Conservation (phyloP, 2,113 vertebrate genomes). For the Centrocercus urophasianus region DNA sequence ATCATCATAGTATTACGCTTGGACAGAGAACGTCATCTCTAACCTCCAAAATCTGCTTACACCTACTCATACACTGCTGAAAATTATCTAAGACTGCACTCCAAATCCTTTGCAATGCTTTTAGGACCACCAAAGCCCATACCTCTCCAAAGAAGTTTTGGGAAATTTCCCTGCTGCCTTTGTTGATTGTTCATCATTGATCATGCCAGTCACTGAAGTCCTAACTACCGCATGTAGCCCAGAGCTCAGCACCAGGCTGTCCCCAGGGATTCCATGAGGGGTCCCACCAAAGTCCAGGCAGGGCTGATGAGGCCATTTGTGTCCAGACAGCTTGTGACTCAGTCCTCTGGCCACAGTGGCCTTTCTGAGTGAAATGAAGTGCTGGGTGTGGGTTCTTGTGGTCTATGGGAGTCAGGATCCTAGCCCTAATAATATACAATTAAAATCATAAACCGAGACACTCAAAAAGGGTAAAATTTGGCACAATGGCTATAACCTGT, state of each 20-base stretch:
- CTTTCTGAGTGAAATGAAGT: neutral
- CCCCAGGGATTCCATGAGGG: neutral
- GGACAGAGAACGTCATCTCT: neutral
- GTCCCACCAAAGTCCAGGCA: neutral
- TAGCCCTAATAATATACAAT: neutral
- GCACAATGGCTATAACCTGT: neutral
- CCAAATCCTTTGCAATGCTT: neutral
- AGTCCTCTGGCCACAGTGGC: rapidly evolving
- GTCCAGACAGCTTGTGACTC: neutral
- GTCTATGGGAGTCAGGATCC: neutral
- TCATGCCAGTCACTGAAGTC: neutral
- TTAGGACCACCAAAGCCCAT: neutral
- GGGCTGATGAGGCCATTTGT: neutral
- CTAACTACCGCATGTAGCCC: neutral
- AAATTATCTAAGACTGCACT: neutral
- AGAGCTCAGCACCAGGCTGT: neutral
- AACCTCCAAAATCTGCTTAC: neutral
- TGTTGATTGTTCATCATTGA: neutral
- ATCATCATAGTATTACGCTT: rapidly evolving
- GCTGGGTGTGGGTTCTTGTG: neutral
- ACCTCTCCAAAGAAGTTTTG: neutral
- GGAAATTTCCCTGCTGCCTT: neutral
- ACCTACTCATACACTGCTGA: neutral
- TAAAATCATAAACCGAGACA: neutral
- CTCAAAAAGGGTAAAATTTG: neutral